Evolutionary conservation across 2,888 invertebrate genomes (phyloP), one percentile per base, ranked within the genome.

Genomic region (Megalurothrips usitatus): DNA sequence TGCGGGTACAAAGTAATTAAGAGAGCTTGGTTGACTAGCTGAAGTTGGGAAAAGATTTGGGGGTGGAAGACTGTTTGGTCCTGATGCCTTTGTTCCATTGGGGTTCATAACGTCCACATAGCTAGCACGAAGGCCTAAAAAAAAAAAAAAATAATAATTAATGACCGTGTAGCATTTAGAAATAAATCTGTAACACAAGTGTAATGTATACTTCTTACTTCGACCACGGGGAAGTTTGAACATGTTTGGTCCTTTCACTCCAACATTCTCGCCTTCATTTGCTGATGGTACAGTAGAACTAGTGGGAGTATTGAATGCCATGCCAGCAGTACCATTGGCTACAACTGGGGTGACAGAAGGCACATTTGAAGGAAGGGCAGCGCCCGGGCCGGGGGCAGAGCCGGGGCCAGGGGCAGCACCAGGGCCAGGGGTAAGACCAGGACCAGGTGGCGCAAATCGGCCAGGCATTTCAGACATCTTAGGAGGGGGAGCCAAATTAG

Each of bases 101-200:
- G 94, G 94, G 89, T 95, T 95, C 88, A 96, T 92, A 82, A 97
- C 95, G 88, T 97, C 96, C 84, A 97, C 95, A 88, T 97, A 97
- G 82, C 94, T 93, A 85, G 93, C 93, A 88, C 94, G 93, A 85
- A 94, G 90, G 85, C 94, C 95, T 95, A 87, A 19, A 19, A n/a
- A n/a, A 23, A 28, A 81, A 78, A 34, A 4, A 1, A 4, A 2
- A 17, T 52, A 52, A 14, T 52, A 52, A 6, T 14, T 52, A 52
- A n/a, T 58, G 17, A 10, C 17, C 58, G 6, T 58, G 17, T 1
- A 58, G 58, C 17, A 19, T 58, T 58, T 1, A 58, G 58, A 52
- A 28, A 49, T 14, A 78, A 82, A 9, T 26, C 79, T n/a, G 9
- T 52, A 63, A 34, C 10, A 78, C n/a, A 82, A 26, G n/a, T 48